Base-by-base conservation (phyloP, 2,113 vertebrate species). In the Crotophaga sulcirostris region DNA sequence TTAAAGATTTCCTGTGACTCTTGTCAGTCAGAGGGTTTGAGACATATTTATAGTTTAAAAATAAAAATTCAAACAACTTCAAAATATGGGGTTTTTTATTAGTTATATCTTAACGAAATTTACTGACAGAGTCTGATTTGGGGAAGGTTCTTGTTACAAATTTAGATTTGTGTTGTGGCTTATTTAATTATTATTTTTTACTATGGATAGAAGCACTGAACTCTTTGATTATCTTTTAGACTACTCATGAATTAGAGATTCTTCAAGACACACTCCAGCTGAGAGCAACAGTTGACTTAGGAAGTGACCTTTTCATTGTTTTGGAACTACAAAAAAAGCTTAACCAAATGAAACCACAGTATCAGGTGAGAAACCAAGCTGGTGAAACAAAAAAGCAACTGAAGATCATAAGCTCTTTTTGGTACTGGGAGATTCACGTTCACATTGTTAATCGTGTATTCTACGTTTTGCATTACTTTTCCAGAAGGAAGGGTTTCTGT, bases 341-440 rank as follows among this genome's bases (percentile, higher is more conserved):
- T 96, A 98, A 89, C 34, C 92, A 98, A 90, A 98, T 98, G 93
- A 98, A 98, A 87, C 98, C 98, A 40, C 98, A 98, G 70, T 98
- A 98, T 85, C 98, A 97, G 96, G 99, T 99, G 78, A 98, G 92
- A 56, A 94, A 62, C 17, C 7, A 56, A 73, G 11, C 28, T 56
- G 49, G 31, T 45, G 58, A 62, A 49, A 11, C 19, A 13, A 16
- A 21, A 47, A 47, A 47, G 17, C 45, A 5, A 9, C 6, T n/a
- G 20, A 49, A 49, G 5, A 3, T 58, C 49, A 33, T 83, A 89
- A 69, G 11, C 6, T 55, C 13, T 34, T 88, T 82, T 68, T 73
- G 42, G 17, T 83, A 31, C 33, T 2, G 0, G 18, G 51, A 47
- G 16, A 75, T 34, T 42, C 21, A 34, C 9, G 51, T 56, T 58